Evolutionary conservation across 2,888 invertebrate genomes (phyloP), one percentile per base, ranked within the genome.

Genomic region (Cosmia pyralina): DNA sequence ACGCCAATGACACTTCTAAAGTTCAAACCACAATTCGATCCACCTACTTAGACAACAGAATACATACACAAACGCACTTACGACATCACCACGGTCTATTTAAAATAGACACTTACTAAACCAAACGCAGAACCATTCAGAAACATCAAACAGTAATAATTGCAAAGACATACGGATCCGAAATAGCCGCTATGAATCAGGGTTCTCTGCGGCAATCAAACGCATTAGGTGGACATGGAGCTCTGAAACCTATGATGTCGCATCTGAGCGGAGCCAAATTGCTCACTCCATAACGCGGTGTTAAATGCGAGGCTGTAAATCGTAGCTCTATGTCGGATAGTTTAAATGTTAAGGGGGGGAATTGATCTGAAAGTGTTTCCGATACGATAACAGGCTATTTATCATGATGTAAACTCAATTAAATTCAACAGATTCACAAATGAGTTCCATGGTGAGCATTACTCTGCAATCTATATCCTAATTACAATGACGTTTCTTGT

Each of bases 251-350:
- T 78, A 77, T 80, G 80, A 82, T 79, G 75, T 77, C 72, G 73
- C 71, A 85, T 83, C 76, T 71, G 76, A 66, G 71, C 70, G 71
- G 79, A 78, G 82, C 88, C 87, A 88, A 91, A 91, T 90, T 89
- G 91, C 88, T 86, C 85, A 78, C 88, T 88, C 87, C 87, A 87
- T 88, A 87, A 89, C 87, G 82, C 57, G 77, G 87, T 88, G 90
- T 88, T 88, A 90, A 90, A 90, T 90, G 88, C 85, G 88, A 87
- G 79, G 83, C 87, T 76, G 88, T 83, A 84, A 87, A 85, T 90
- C 85, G 88, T 85, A 82, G 76, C 82, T 86, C 77, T 52, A 77
- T 75, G 79, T 79, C 69, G 65, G 72, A 81, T 79, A 84, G 79
- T 75, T 75, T 58, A 70, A 65, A 52, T 62, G 67, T 89, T 88